Evolutionary conservation across 2,797 vertebrate genomes (phyloP).

Genomic region (Microcaecilia unicolor): DNA sequence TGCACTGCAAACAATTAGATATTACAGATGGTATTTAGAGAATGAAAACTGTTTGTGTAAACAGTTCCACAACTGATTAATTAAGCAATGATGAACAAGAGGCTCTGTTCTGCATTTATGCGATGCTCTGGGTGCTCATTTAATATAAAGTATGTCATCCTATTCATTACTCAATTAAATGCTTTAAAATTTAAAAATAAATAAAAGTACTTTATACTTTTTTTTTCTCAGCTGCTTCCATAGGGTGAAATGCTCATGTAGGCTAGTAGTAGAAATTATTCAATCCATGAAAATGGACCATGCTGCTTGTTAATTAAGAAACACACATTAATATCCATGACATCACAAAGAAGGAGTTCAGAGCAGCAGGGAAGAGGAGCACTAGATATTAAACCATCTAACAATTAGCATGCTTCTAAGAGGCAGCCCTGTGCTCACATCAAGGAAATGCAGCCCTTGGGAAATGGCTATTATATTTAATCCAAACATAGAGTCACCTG

Average conservation of each 20-base stretch:
- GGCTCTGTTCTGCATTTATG: conserved; percentile 33
- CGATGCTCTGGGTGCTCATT: conserved; percentile 21
- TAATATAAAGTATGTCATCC: conserved; percentile 27
- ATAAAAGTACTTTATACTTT: conserved; percentile 41
- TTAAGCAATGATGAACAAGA: conserved; percentile 32
- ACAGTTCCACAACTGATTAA: conserved; percentile 40
- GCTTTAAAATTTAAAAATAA: too few relatives aligned
- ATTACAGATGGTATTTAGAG: conserved; percentile 33
- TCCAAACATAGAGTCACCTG: too few relatives aligned
- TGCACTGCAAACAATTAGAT: conserved; percentile 37
- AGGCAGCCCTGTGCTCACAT: conserved; percentile 8
- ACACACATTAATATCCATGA: conserved; percentile 27
- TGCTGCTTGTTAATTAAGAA: conserved; percentile 44
- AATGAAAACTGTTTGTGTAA: conserved; percentile 42
- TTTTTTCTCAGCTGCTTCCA: conserved; percentile 14
- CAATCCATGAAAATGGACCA: conserved; percentile 20
- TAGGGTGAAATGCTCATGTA: conserved; percentile 41
- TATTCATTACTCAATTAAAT: conserved; percentile 43
- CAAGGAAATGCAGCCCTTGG: not conserved
- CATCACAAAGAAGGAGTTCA: conserved; percentile 32
- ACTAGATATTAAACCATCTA: conserved; percentile 29
- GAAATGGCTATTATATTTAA: not conserved
- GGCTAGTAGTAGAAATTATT: conserved; percentile 33
- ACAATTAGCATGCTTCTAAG: conserved; percentile 23
- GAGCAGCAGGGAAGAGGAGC: conserved; percentile 27